Conservation (phyloP, 2,797 vertebrate genomes). For the Aselliscus stoliczkanus region DNA sequence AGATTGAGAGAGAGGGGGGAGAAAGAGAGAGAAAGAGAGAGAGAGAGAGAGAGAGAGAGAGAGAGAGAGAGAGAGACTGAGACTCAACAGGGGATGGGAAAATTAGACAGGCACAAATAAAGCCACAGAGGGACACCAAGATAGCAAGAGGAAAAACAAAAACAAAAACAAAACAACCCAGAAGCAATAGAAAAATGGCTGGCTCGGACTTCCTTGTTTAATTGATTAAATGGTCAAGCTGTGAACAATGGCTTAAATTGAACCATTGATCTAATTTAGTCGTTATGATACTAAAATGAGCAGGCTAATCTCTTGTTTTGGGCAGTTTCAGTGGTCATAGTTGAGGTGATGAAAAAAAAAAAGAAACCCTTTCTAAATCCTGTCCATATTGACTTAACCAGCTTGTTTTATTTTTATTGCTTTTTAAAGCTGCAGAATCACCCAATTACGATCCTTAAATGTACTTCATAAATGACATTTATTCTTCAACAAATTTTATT, state of each 20-base stretch:
- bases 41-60: background rate
- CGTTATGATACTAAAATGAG: slow-evolving; percentile 19
- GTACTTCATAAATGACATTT: background rate
- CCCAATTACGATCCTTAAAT: background rate
- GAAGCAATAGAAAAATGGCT: background rate
- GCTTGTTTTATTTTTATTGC: background rate
- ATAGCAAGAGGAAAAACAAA: background rate
- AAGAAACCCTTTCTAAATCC: background rate
- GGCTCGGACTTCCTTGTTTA: background rate
- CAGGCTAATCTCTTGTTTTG: background rate
- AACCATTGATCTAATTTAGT: slow-evolving; percentile 3
- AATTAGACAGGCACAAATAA: background rate
- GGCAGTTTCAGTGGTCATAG: background rate
- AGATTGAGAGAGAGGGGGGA: background rate
- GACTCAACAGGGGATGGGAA: background rate
- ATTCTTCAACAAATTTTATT: slow-evolving; percentile 9
- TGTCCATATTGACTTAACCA: background rate
- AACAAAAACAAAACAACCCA: background rate
- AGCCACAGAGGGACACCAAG: background rate
- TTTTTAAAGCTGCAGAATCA: slow-evolving; percentile 13
- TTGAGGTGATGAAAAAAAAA: background rate
- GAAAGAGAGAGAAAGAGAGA: too few relatives aligned
- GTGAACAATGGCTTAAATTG: background rate
- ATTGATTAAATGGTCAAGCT: background rate
- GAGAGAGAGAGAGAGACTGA: background rate